Evolutionary conservation across 2,888 invertebrate genomes (phyloP), one percentile per base, ranked within the genome.

Genomic region (Seira sanloemensis): DNA sequence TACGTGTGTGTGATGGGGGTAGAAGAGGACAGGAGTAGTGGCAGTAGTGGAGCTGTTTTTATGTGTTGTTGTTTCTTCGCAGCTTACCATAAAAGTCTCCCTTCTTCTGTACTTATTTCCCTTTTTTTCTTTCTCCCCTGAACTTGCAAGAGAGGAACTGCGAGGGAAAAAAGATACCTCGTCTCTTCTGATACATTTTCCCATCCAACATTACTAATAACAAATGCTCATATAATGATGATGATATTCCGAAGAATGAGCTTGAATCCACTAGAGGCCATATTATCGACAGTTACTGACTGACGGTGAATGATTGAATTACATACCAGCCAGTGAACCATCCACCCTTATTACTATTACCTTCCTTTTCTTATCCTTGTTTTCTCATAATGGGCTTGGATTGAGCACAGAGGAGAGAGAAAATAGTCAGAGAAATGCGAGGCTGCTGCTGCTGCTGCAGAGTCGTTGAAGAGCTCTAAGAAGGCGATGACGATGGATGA

Each of bases 231-330:
- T 58, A 58, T 58, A 58, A 58, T 54, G 71, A 71, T 71, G 37
- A 71, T 71, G 23, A 71, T 71, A 71, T 21, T 46, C 23, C 9
- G 5, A 58, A 21, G 24, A 82, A 77, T 25, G 68, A 78, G 67
- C 58, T 68, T 46, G 23, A 65, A 83, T 76, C 78, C 78, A 71
- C 78, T 78, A 46, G 77, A 83, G 77, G 66, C 72, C 67, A 73
- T 80, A 75, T 73, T 78, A 83, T 83, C 83, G 83, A 83, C 83
- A 83, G 83, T 83, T 78, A 83, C 77, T 77, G 83, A 83, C 83
- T 83, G 77, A 68, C 73, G 78, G 83, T 78, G 83, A 84, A 78
- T 84, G 84, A 84, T 84, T 84, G 84, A 84, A 84, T 84, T 84
- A 78, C 84, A 78, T 82, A 72, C 25, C 76, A 24, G 27, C 65